Evolutionary conservation across 2,797 vertebrate genomes (phyloP).

Genomic region (Mus spretus): DNA sequence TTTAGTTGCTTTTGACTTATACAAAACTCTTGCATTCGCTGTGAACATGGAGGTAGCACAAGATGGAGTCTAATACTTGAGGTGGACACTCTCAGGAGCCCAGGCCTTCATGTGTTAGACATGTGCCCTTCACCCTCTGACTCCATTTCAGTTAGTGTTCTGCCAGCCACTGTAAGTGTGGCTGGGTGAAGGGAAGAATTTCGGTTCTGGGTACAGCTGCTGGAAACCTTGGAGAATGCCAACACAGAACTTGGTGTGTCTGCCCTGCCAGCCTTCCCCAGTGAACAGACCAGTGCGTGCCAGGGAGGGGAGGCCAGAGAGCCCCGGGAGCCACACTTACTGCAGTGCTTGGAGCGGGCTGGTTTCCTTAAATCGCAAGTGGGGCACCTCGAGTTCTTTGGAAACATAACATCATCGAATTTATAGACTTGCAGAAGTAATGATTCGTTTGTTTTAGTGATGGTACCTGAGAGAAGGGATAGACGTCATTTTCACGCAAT

Average conservation of each 20-base stretch:
- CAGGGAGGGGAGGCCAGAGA: fast-evolving
- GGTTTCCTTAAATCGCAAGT: conserved; percentile 94
- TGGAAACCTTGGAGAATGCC: not conserved
- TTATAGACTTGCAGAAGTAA: conserved; percentile 90
- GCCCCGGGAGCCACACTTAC: conserved; percentile 88
- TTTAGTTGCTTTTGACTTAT: not conserved
- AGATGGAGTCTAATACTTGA: not conserved
- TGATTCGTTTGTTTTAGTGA: conserved; percentile 92
- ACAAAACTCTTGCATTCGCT: not conserved
- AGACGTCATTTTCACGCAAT: not conserved
- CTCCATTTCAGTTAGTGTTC: not conserved
- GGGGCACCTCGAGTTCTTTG: conserved; percentile 89
- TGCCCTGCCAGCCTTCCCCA: not conserved
- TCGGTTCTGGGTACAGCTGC: not conserved
- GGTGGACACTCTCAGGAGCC: not conserved
- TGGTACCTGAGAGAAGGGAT: conserved; percentile 88
- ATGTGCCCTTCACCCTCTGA: too few relatives aligned
- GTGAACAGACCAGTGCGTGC: fast-evolving
- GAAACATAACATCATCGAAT: conserved; percentile 93
- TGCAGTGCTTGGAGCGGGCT: conserved; percentile 97
- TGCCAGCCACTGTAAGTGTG: not conserved
- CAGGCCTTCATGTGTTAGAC: not conserved
- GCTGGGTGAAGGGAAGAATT: not conserved
- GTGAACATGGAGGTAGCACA: not conserved
- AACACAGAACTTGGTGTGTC: not conserved